A percentile compares a stretch with the other conserved stretches of the same genome.
These are phyloP conservation scores for Cinara cedri DNA, from an alignment of 2,888 invertebrate species.

Conservation along the genomic window DNA sequence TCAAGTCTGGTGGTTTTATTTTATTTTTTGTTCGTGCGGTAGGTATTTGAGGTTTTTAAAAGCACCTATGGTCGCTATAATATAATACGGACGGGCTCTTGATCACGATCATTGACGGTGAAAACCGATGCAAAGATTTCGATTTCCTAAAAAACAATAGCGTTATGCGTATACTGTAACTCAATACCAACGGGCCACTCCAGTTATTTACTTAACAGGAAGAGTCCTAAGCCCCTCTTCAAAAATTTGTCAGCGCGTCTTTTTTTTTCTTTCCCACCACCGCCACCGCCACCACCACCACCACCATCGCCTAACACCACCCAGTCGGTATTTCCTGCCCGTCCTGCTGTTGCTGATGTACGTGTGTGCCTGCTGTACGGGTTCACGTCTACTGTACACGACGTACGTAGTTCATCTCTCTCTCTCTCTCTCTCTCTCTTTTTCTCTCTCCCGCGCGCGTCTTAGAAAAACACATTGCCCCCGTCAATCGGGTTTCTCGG, in stretches of 20 bases:
- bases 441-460: too few relatives aligned
- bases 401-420: too few relatives aligned
- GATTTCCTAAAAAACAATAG: slow-evolving; percentile 46
- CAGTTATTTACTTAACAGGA: slow-evolving; percentile 53
- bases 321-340: slow-evolving; percentile 48
- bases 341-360: slow-evolving; percentile 14
- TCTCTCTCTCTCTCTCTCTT: too few relatives aligned
- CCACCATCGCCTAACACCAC: neutral
- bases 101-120: slow-evolving; percentile 39
- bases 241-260: slow-evolving; percentile 50
- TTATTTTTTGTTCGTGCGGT: neutral
- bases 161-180: slow-evolving; percentile 26
- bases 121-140: slow-evolving; percentile 26
- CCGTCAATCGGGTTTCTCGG: slow-evolving; percentile 24
- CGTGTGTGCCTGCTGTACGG: too few relatives aligned
- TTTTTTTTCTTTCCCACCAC: slow-evolving; percentile 46
- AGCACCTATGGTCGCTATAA: neutral
- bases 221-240: slow-evolving; percentile 48
- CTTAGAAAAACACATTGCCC: slow-evolving; percentile 53
- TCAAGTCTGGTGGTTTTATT: neutral
- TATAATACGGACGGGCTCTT: slow-evolving; percentile 9
- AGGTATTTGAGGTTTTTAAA: slow-evolving; percentile 25
- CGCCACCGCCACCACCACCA: slow-evolving; percentile 14
- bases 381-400: too few relatives aligned
- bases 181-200: slow-evolving; percentile 46